Evolutionary conservation across 2,113 vertebrate genomes (phyloP), one percentile per base, ranked within the genome.

Genomic region (Mixornis gularis): DNA sequence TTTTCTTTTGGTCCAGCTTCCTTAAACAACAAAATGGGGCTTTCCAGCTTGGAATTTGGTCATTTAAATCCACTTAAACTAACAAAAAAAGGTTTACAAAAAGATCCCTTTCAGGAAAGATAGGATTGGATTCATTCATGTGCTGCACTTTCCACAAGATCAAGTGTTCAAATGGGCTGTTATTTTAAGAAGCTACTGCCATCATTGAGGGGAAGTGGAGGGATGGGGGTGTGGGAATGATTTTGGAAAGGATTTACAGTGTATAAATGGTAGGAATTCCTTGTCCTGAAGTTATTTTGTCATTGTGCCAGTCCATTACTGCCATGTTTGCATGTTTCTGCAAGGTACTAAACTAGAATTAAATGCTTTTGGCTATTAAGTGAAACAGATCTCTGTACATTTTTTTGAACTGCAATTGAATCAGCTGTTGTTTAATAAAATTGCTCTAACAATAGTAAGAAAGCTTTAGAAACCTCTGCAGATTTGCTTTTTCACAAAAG

Each of bases 321-420:
- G 70, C 83, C 46, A 43, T 86, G n/a, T 87, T 86, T 93, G 65
- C 86, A 44, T 94, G 84, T 79, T 94, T 92, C 84, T 96, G 66
- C 69, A 89, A 84, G 73, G 70, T 84, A 90, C 72, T 81, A 85
- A 90, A 78, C 69, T 84, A 53, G 86, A 92, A 92, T 72, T 81
- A 84, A 95, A 64, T 87, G 77, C 62, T 88, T 79, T 49, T 71
- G 65, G 32, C 73, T 93, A 64, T 93, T 85, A 94, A 79, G 44
- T 76, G 32, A 72, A 93, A 84, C 59, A 95, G 58, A 49, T 63
- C 48, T 65, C 53, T 86, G 38, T 84, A 79, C 36, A 13, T 55
- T 81, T 89, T 88, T 68, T 65, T 32, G 29, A 79, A 60, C 29
- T 76, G 29, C 41, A 79, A 7, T 69, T 82, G 65, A 84, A 89